Conservation (phyloP, 2,113 vertebrate genomes). For the Neogobius melanostomus region DNA sequence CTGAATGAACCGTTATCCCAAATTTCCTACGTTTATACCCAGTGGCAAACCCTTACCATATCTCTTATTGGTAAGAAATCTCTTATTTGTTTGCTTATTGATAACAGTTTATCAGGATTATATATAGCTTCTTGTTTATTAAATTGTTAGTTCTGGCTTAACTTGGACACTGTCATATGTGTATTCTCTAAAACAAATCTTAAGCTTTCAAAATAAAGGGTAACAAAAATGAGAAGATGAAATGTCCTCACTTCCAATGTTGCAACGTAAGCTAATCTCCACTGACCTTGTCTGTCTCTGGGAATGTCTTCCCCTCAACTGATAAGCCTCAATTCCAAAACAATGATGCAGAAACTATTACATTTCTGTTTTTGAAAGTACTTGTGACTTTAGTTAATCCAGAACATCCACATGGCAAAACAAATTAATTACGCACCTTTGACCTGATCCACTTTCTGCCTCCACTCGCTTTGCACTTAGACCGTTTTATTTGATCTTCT, state of each 20-base stretch:
- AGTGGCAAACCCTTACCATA: too few species aligned
- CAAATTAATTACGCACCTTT: background rate
- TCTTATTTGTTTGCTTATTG: too few species aligned
- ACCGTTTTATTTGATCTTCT: background rate
- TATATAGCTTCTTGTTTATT: too few species aligned
- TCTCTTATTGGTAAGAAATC: too few species aligned
- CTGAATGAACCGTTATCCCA: too few species aligned
- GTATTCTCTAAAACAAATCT: conserved; percentile 6
- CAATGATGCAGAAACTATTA: background rate
- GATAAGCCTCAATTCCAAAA: conserved; percentile 24
- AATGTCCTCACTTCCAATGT: too few species aligned
- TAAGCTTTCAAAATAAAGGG: conserved; percentile 28
- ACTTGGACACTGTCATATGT: too few species aligned
- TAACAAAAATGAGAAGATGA: background rate
- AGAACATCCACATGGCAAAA: background rate
- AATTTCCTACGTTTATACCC: too few species aligned
- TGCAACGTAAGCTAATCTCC: conserved; percentile 53
- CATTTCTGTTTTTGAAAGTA: too few species aligned
- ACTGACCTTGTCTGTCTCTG: conserved; percentile 46
- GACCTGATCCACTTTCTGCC: conserved; percentile 12
- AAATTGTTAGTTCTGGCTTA: too few species aligned
- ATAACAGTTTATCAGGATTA: too few species aligned
- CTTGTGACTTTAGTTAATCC: too few species aligned
- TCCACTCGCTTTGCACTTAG: background rate
- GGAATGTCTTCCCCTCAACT: conserved; percentile 34